phyloP scores from a whole-genome alignment of 1,140 invertebrate genomes.

The Drosophila sturtevanti region DNA sequence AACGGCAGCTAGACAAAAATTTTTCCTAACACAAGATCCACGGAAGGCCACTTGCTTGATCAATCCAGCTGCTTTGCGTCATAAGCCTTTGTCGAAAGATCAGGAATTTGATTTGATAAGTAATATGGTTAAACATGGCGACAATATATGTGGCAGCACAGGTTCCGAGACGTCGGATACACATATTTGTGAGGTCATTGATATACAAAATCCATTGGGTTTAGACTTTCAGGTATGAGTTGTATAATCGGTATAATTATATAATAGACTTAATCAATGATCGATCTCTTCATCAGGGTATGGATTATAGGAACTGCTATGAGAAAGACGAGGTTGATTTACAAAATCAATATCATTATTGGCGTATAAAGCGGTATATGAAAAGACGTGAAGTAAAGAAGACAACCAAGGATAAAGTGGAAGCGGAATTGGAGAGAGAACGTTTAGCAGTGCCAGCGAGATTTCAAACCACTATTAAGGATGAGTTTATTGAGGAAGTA shows the following conservation, averaged over 20 bases:
- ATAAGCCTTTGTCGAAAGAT: constrained; percentile 45
- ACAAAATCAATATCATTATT: constrained; percentile 69
- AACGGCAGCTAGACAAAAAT: constrained; percentile 62
- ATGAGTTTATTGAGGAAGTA: constrained; percentile 14
- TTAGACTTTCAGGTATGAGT: constrained; percentile 61
- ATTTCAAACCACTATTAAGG: constrained; percentile 51
- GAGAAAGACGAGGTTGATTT: constrained; percentile 72
- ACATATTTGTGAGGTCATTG: constrained; percentile 73
- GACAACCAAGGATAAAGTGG: constrained; percentile 47
- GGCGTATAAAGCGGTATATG: constrained; percentile 64
- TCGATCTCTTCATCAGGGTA: constrained; percentile 36
- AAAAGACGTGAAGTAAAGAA: constrained; percentile 46
- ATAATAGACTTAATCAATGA: too few relatives aligned
- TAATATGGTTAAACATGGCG: constrained; percentile 69
- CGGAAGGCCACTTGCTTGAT: constrained; percentile 60
- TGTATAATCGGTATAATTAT: too few relatives aligned
- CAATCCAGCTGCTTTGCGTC: constrained; percentile 63
- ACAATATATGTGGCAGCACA: constrained; percentile 66
- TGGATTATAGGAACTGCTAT: constrained; percentile 75
- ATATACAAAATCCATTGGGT: constrained; percentile 72
- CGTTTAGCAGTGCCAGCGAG: constrained; percentile 46
- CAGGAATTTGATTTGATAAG: constrained; percentile 57
- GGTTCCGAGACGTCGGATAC: constrained; percentile 60
- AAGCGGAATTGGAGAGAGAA: constrained; percentile 56
- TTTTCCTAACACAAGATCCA: constrained; percentile 78